phyloP scores from a whole-genome alignment of 2,797 vertebrate genomes.

The Etheostoma perlongum region DNA sequence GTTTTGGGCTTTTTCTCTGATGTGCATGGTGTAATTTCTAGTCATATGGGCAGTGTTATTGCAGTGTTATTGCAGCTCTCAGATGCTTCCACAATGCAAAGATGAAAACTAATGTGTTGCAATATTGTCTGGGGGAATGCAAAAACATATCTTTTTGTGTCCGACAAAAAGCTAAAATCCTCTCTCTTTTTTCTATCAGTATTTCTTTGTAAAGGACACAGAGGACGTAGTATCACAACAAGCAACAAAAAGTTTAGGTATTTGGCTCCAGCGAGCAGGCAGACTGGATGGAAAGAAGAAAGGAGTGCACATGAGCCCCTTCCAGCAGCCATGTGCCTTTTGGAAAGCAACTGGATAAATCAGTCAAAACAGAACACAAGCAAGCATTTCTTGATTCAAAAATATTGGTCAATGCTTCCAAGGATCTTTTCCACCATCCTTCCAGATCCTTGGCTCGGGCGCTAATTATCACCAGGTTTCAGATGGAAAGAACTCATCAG shows the following conservation, averaged over 20 bases:
- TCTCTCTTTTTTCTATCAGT: background rate
- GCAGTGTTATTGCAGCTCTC: slow-evolving; percentile 17
- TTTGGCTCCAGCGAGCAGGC: slow-evolving; percentile 46
- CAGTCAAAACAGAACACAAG: slow-evolving; percentile 54
- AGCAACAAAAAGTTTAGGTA: slow-evolving; percentile 65
- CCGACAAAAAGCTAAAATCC: background rate
- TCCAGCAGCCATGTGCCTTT: slow-evolving; percentile 70
- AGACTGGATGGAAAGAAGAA: slow-evolving; percentile 55
- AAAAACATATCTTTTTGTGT: background rate
- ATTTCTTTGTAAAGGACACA: slow-evolving; percentile 1
- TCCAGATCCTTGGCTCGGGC: slow-evolving; percentile 62
- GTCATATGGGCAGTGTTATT: background rate
- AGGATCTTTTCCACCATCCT: slow-evolving; percentile 68
- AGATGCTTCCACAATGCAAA: slow-evolving; percentile 36
- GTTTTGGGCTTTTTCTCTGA: background rate
- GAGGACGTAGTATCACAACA: slow-evolving; percentile 56
- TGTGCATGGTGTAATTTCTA: slow-evolving; percentile 25
- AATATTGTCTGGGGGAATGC: slow-evolving; percentile 7
- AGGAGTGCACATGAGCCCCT: slow-evolving; percentile 56
- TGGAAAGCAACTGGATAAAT: slow-evolving; percentile 60
- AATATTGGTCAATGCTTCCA: slow-evolving; percentile 68
- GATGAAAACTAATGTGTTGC: slow-evolving; percentile 34
- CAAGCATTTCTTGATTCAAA: slow-evolving; percentile 43
- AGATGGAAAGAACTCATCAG: slow-evolving; percentile 77
- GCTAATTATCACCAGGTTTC: slow-evolving; percentile 78